These are phyloP conservation scores for Caenorhabditis zanzibari DNA, from an alignment of 2,888 invertebrate species.

Conservation along the genomic window DNA sequence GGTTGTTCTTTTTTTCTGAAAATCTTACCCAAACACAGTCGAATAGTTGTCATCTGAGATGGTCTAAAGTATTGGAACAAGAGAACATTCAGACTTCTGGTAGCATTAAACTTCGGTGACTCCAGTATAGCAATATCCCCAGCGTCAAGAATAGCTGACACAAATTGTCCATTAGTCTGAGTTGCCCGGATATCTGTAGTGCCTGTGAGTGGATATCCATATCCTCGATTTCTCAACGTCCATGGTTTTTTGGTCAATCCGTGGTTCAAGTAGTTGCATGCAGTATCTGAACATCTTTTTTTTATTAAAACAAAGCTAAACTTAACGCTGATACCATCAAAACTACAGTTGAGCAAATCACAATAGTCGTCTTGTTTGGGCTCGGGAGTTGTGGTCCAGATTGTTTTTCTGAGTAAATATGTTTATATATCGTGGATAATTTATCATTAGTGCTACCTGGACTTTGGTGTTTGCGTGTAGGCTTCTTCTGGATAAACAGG, in stretches of 20 bases:
- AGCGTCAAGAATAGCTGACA: constrained; percentile 80
- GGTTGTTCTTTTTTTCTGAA: too few relatives aligned
- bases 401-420: constrained; percentile 35
- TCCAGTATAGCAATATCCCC: constrained; percentile 82
- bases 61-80: constrained; percentile 82
- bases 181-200: constrained; percentile 79
- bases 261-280: constrained; percentile 82
- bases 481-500: constrained; percentile 59
- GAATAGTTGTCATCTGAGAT: constrained; percentile 80
- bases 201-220: constrained; percentile 81
- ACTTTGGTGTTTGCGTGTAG: constrained; percentile 20
- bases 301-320: neutral
- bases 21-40: constrained; percentile 70
- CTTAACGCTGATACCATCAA: constrained; percentile 75
- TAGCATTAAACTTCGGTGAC: constrained; percentile 81
- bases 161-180: constrained; percentile 81
- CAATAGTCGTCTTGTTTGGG: constrained; percentile 77
- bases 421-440: too few relatives aligned
- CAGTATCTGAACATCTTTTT: constrained; percentile 75
- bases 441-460: constrained; percentile 9
- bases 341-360: constrained; percentile 80
- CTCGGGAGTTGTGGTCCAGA: constrained; percentile 62
- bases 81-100: constrained; percentile 80
- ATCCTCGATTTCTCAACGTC: constrained; percentile 80
- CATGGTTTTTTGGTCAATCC: constrained; percentile 83